These are phyloP conservation scores for Aptenodytes patagonicus DNA, from an alignment of 2,113 vertebrate genomes.

Conservation along the genomic window DNA sequence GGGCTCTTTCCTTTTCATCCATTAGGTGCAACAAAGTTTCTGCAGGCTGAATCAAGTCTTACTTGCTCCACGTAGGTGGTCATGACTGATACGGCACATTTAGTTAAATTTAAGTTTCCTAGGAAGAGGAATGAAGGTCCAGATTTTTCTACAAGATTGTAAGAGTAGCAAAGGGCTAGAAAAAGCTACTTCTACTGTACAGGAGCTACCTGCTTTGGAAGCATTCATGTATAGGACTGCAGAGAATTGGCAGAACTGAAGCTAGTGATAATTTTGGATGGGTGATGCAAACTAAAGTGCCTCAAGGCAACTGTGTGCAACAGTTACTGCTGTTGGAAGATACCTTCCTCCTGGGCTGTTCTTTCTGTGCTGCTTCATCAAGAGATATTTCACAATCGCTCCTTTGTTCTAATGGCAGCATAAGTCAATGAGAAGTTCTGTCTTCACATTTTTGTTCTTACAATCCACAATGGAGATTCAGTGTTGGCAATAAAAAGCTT, in stretches of 20 bases:
- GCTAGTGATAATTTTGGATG: background rate
- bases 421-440: background rate
- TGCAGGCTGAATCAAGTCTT: background rate
- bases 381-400: background rate
- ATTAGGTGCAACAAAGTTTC: background rate
- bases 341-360: background rate
- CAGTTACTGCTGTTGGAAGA: background rate
- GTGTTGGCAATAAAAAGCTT: background rate
- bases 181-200: background rate
- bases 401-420: background rate
- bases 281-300: background rate
- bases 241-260: background rate
- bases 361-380: background rate
- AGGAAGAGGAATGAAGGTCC: background rate
- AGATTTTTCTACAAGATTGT: background rate
- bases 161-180: background rate
- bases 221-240: background rate
- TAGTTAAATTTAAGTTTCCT: background rate
- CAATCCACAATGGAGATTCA: background rate
- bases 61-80: background rate
- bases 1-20: background rate
- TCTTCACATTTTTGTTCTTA: background rate
- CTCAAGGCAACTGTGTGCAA: background rate
- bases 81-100: background rate
- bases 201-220: background rate